Base-by-base conservation (phyloP, 2,888 invertebrate species). In the Acleris laterana region DNA sequence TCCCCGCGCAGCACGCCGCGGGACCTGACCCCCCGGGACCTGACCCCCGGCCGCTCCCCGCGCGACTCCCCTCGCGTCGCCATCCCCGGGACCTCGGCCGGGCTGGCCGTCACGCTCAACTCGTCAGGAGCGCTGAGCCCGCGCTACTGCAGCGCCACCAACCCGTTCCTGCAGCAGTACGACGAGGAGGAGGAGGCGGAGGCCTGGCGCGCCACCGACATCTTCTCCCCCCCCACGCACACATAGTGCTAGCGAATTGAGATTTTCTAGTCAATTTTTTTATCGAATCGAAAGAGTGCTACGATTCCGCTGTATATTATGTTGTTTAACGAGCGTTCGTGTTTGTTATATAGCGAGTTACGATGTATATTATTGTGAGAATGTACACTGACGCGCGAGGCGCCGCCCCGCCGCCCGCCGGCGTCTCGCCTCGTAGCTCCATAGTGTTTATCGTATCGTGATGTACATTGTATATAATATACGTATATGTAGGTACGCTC, bases 151-250 rank as follows among this genome's bases (percentile, higher is more conserved):
- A 80, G 80, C 71, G 85, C 91, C 72, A 95, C 95, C 56, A 95
- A 95, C 85, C 95, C 95, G 64, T 95, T 95, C 84, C 85, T 95
- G 77, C 93, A 93, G 84, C 90, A 93, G 80, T 93, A 93, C 83
- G 89, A 93, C 80, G 90, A 88, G 67, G 90, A 93, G 77, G 89
- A 85, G 71, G 93, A 93, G 75, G 90, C 92, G 71, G 90, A 93
- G 79, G 89, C 90, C 72, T 93, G 93, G 93, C 89, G 88, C 71
- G 83, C 90, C 72, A 80, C 88, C 57, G 89, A 93, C 77, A 91
- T 93, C 74, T 93, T 93, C 84, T 91, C 88, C 76, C 81, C 89
- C 72, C 81, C 87, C 81, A 85, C 92, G 85, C 90, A 88, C 88
- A 86, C 91, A 82, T 90, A 91, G 90, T 87, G 85, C 85, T 86